phyloP scores from a whole-genome alignment of 2,888 invertebrate genomes.

The Napeogenes sylphis region DNA sequence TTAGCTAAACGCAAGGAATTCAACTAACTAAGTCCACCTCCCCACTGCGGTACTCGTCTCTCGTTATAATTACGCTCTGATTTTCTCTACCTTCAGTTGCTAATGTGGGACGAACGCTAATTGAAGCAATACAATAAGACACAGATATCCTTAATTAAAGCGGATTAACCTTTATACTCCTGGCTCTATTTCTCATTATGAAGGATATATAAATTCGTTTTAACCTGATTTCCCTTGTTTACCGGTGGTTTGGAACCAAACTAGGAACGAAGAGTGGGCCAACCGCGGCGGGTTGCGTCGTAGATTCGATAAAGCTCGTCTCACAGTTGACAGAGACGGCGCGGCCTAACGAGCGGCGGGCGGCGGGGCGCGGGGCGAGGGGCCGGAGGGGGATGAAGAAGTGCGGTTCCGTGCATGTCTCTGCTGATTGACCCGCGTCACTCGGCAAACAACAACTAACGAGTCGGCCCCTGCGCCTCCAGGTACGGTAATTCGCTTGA shows the following conservation, averaged over 20 bases:
- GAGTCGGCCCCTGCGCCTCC: constrained; percentile 74
- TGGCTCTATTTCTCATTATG: constrained; percentile 54
- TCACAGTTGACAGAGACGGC: constrained; percentile 75
- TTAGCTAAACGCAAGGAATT: constrained; percentile 66
- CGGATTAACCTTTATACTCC: constrained; percentile 19
- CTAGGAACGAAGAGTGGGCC: constrained; percentile 70
- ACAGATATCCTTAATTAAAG: constrained; percentile 16
- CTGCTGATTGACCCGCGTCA: constrained; percentile 79
- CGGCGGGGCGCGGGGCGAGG: constrained; percentile 42
- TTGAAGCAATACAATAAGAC: constrained; percentile 7
- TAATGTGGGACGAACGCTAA: constrained; percentile 7
- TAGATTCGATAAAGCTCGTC: constrained; percentile 77
- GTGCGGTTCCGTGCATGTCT: constrained; percentile 78
- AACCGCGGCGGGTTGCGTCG: constrained; percentile 73
- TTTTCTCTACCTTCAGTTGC: constrained; percentile 25
- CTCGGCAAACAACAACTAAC: constrained; percentile 78
- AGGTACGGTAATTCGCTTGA: constrained; percentile 68
- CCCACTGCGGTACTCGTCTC: constrained; percentile 28
- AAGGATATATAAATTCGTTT: constrained; percentile 62
- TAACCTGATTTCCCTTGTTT: constrained; percentile 74
- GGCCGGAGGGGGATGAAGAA: constrained; percentile 61
- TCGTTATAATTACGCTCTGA: constrained; percentile 29
- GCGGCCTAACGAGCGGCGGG: constrained; percentile 64
- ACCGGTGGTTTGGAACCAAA: constrained; percentile 69
- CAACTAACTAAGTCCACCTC: constrained; percentile 48